A percentile compares a stretch with the other conserved stretches of the same genome.
phyloP scores from a whole-genome alignment of 2,888 invertebrate genomes.

The Sinopyrophorus schimmeli region DNA sequence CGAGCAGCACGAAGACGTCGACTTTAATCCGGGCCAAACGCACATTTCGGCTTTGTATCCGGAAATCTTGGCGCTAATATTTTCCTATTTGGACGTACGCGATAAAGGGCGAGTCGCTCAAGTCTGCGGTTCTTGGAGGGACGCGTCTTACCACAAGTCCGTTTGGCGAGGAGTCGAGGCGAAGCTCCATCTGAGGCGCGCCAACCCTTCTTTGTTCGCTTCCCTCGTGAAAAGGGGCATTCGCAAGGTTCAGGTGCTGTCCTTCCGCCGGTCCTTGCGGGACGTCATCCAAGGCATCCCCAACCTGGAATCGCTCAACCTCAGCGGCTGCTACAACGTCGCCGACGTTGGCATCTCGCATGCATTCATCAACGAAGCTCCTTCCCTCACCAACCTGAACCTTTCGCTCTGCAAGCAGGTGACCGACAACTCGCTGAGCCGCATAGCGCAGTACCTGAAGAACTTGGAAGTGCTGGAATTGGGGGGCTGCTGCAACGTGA shows the following conservation, averaged over 20 bases:
- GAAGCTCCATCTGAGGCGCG: slow-evolving; percentile 81
- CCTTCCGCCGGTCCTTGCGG: slow-evolving; percentile 77
- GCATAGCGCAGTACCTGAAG: slow-evolving; percentile 82
- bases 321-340: slow-evolving; percentile 93
- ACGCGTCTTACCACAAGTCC: slow-evolving; percentile 88
- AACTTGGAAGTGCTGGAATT: slow-evolving; percentile 86
- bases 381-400: slow-evolving; percentile 79
- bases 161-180: slow-evolving; percentile 96
- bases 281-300: slow-evolving; percentile 86
- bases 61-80: slow-evolving; percentile 89
- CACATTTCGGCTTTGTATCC: slow-evolving; percentile 90
- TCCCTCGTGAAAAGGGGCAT: slow-evolving; percentile 88
- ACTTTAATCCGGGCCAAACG: slow-evolving; percentile 57
- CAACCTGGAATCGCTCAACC: slow-evolving; percentile 82
- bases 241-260: slow-evolving; percentile 84
- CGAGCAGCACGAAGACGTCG: slow-evolving; percentile 37
- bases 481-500: slow-evolving; percentile 90
- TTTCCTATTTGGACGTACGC: slow-evolving; percentile 83
- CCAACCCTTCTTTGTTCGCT: slow-evolving; percentile 82
- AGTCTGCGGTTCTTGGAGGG: slow-evolving; percentile 87
- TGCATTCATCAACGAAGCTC: slow-evolving; percentile 77
- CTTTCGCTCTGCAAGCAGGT: slow-evolving; percentile 93
- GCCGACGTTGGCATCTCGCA: slow-evolving; percentile 83
- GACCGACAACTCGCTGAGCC: slow-evolving; percentile 84
- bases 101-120: slow-evolving; percentile 91